Evolutionary conservation across 2,113 vertebrate species (phyloP).

Genomic region (Ceyx margarethae): DNA sequence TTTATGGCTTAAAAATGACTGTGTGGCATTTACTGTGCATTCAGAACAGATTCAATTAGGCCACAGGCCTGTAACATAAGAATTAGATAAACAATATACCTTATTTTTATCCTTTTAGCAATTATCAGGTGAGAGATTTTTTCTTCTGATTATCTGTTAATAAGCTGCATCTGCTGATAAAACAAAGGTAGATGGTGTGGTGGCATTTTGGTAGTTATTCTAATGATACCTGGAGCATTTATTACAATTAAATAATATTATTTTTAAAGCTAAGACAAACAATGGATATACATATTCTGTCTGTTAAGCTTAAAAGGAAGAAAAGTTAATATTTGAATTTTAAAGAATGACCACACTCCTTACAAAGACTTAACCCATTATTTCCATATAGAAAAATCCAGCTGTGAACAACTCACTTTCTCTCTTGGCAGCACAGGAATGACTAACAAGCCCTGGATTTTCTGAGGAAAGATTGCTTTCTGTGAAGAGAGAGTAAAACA

Average conservation of each 20-base stretch:
- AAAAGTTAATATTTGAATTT: neutral
- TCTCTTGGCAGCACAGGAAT: neutral
- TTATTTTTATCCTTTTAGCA: neutral
- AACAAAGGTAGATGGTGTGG: neutral
- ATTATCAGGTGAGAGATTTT: neutral
- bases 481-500: neutral
- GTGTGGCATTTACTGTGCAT: neutral
- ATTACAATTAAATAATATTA: neutral
- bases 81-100: neutral
- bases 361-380: neutral
- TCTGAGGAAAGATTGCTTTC: neutral
- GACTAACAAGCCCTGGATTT: neutral
- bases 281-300: neutral
- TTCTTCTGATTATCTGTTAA: neutral
- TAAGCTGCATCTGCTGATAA: neutral
- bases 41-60: neutral
- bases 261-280: neutral
- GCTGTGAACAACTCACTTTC: neutral
- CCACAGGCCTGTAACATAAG: neutral
- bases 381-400: neutral
- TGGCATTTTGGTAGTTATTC: neutral
- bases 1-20: conserved; percentile 39
- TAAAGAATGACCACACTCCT: neutral
- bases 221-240: neutral
- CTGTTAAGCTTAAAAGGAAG: neutral